Conservation (phyloP, 2,113 vertebrate genomes). For the Camelus dromedarius region DNA sequence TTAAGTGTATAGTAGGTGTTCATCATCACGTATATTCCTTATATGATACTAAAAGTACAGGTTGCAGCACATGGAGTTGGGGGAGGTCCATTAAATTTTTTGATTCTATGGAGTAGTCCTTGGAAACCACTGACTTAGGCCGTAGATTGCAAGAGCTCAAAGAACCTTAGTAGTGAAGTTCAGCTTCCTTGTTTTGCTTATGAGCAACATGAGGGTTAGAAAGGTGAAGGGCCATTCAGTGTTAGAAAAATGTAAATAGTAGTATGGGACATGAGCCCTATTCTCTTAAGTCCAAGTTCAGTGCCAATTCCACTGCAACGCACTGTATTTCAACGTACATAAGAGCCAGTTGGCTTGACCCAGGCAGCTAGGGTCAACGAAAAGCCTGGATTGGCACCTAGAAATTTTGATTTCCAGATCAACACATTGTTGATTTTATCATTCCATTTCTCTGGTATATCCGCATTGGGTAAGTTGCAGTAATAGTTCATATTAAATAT, state of each 20-base stretch:
- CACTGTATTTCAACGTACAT: background rate
- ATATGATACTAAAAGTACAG: background rate
- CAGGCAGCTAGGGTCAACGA: background rate
- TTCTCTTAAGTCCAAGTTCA: background rate
- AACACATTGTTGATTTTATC: background rate
- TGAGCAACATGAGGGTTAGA: slow-evolving; percentile 34
- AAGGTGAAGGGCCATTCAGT: slow-evolving; percentile 33
- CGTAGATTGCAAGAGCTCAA: background rate
- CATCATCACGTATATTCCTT: background rate
- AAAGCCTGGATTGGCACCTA: background rate
- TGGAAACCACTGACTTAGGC: slow-evolving; percentile 7
- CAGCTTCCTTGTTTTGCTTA: background rate
- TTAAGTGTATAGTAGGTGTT: background rate
- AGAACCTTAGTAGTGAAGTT: background rate
- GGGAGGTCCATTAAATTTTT: background rate
- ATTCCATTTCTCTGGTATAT: background rate
- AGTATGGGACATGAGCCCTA: background rate
- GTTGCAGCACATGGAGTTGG: background rate
- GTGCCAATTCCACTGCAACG: slow-evolving; percentile 42
- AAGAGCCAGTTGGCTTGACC: background rate
- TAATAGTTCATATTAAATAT: slow-evolving; percentile 25
- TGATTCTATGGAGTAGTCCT: background rate
- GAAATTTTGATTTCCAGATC: background rate
- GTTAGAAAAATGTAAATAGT: background rate
- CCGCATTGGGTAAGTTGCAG: background rate